Base-by-base conservation (phyloP, 2,888 invertebrate species). In the Ormyrus labotus region DNA sequence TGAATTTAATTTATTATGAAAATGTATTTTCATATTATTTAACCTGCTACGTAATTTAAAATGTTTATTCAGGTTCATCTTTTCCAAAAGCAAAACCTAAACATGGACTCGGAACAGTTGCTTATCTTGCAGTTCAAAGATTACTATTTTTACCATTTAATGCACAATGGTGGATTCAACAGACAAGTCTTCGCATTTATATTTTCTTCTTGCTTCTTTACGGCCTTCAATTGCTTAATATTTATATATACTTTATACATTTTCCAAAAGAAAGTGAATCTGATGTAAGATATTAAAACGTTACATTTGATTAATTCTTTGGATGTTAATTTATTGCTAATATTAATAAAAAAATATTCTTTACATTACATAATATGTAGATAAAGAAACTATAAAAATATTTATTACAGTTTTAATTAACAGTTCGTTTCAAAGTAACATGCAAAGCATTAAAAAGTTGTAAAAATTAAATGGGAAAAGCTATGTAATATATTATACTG, bases 41-140 rank as follows among this genome's bases (percentile, higher is more conserved):
- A 8, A 50, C 51, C 51, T 53, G 9, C 19, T 55, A 51, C 47
- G 51, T 69, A n/a, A 55, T 68, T 57, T 47, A 60, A 61, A 13
- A 53, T 71, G 47, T 70, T 69, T 72, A 34, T 71, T 45, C 87
- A 97, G 98, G 98, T 67, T 98, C 98, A 60, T 97, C 98, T 81
- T 98, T 98, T 91, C 96, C 98, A 11, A 98, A 98, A 93, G 96
- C 97, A 13, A 98, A 98, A 91, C 97, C 98, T 2, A 97, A 98
- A 87, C 96, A 98, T 91, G 96, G 97, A 83, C 94, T 98, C 91
- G 93, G 96, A 64, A 96, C 96, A 61, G 96, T 98, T 82, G 94
- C 96, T 82, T 94, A 95, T 90, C 94, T 96, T 88, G 98, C 98
- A 6, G 92, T 97, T 72, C 92, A 96, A 81, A 93, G 98, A 73